Evolutionary conservation across 2,888 invertebrate species (phyloP), one percentile per base, ranked within the genome.

Genomic region (Pollenia labialis): DNA sequence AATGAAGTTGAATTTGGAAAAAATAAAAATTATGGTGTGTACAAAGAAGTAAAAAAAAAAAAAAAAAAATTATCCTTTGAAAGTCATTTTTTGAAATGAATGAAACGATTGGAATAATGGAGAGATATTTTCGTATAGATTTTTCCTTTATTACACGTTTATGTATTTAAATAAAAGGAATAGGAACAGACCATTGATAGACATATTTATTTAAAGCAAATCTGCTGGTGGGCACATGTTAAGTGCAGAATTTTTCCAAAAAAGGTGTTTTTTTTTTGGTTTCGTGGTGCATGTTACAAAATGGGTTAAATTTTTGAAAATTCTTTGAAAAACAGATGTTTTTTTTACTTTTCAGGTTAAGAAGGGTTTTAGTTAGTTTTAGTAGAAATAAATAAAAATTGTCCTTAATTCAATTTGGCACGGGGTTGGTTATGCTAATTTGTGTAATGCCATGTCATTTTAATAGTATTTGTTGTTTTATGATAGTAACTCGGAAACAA

Each of bases 341-440:
- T 54, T 58, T 18, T 40, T n/a, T n/a, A 6, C 4, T 32, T 32
- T 8, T 46, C 18, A 44, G 71, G 44, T 75, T 75, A 32, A 75
- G 74, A 32, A 75, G 74, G 74, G 58, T 58, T 42, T 80, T 32
- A 14, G 14, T 40, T 32, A 66, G 16, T 56, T 32, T 23, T 40
- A 40, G 18, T 11, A 14, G 9, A 32, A 16, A 44, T n/a, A 52
- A 52, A 54, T 14, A 60, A 64, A 66, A 74, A 62, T 76, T 82
- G 82, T 76, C 62, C 56, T 82, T 69, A 48, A 16, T 72, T 64
- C 9, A 11, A 6, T 84, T 87, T 87, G 81, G 87, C 87, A 87
- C 87, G 87, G 87, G 87, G 87, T 87, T 87, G 32, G 87, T 77
- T 87, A 87, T 87, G 87, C 87, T 87, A 87, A 87, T 87, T 87